Base-by-base conservation (phyloP, 2,888 invertebrate species). In the Sinhomidia bicolor region DNA sequence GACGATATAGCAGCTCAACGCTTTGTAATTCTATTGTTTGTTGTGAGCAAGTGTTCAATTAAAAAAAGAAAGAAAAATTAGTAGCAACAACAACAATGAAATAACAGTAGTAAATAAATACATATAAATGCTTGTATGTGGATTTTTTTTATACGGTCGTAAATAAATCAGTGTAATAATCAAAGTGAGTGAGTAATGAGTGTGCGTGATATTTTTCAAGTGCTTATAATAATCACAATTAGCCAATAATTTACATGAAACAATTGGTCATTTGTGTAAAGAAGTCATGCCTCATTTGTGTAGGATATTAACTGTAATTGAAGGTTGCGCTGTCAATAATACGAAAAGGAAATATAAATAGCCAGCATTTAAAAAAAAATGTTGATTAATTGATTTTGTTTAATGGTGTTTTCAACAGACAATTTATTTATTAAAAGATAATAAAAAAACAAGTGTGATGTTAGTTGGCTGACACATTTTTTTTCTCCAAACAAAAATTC, bases 1-100 rank as follows among this genome's bases (percentile, higher is more conserved):
- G n/a, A n/a, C n/a, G n/a, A n/a, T n/a, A n/a, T n/a, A n/a, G n/a
- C n/a, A n/a, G n/a, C n/a, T n/a, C n/a, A n/a, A n/a, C n/a, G n/a
- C n/a, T 47, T 36, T 57, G 10, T 32, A 78, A 54, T 78, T 78
- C 78, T 78, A 78, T 78, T 78, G 78, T 78, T 78, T 36, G 41
- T 36, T 1, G 7, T 9, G 68, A 7, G 29, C 26, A 20, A 71
- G 41, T 44, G 71, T 47, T 71, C 44, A 12, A 23, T 23, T 71
- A 44, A 74, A 74, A n/a, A n/a, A n/a, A n/a, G n/a, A n/a, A n/a
- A n/a, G 47, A 14, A 41, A 41, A 41, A 41, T 7, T 41, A 10
- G 6, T 41, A 10, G 6, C 41, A 41, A 10, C 41, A n/a, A n/a
- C 29, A 57, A n/a, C n/a, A n/a, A n/a, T n/a, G n/a, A n/a, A n/a